Evolutionary conservation across 1,140 invertebrate species (phyloP).

Genomic region (Ectropis grisescens): DNA sequence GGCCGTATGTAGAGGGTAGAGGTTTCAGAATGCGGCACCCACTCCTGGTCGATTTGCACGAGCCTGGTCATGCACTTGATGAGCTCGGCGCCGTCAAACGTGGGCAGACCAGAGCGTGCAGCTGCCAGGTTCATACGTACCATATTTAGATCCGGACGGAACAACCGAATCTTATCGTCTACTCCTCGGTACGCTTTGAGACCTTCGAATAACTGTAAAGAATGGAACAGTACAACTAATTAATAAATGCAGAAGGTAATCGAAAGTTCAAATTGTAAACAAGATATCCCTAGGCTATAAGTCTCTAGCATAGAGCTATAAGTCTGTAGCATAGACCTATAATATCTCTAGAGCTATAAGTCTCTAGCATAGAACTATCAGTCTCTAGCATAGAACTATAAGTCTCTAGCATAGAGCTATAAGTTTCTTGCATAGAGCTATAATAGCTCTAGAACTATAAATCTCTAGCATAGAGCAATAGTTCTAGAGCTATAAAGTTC

Average conservation of each 20-base stretch:
- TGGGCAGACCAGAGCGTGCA: slow-evolving; percentile 86
- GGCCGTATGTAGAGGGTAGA: slow-evolving; percentile 97
- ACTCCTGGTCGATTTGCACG: slow-evolving; percentile 94
- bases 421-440: too few species aligned
- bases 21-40: slow-evolving; percentile 92
- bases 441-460: too few species aligned
- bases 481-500: too few species aligned
- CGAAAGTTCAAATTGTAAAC: slow-evolving; percentile 2
- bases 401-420: too few species aligned
- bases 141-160: slow-evolving; percentile 97
- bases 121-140: slow-evolving; percentile 91
- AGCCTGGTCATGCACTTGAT: slow-evolving; percentile 90
- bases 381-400: too few species aligned
- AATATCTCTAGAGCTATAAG: too few species aligned
- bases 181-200: slow-evolving; percentile 97
- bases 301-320: slow-evolving; percentile 3
- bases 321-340: too few species aligned
- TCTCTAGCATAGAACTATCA: too few species aligned
- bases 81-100: slow-evolving; percentile 90
- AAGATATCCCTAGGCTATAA: slow-evolving; percentile 1
- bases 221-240: slow-evolving; percentile 6
- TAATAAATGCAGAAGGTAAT: slow-evolving; percentile 1
- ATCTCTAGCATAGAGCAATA: too few species aligned
- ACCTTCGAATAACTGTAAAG: slow-evolving; percentile 95
- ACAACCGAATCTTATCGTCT: slow-evolving; percentile 93